Conservation (phyloP, 2,797 vertebrate species). For the Anguilla megastoma region DNA sequence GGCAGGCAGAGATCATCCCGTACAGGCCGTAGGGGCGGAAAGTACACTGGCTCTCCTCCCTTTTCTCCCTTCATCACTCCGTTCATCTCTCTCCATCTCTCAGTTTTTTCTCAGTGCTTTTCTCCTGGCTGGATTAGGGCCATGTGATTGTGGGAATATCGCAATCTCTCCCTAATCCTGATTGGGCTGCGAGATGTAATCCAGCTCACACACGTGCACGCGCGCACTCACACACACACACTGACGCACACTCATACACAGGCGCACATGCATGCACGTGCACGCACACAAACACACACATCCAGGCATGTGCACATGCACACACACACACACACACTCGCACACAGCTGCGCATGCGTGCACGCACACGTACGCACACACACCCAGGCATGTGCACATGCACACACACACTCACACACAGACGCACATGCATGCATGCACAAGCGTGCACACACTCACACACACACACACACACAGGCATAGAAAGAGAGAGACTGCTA, state of each 20-base stretch:
- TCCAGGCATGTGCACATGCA: neutral
- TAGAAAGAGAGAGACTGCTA: neutral
- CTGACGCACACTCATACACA: constrained; percentile 15
- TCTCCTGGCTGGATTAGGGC: constrained; percentile 36
- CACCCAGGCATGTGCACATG: neutral
- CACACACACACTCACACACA: too few species aligned
- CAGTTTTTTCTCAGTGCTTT: neutral
- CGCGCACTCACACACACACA: neutral
- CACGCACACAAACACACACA: constrained; percentile 5
- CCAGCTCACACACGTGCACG: constrained; percentile 18
- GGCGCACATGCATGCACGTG: neutral
- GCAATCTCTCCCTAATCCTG: constrained; percentile 45
- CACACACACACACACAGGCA: too few species aligned
- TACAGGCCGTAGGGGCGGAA: neutral
- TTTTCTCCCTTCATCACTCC: neutral
- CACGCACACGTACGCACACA: constrained; percentile 15
- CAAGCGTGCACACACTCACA: too few species aligned
- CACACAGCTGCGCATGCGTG: neutral
- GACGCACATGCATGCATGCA: too few species aligned
- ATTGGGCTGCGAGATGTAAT: constrained; percentile 44
- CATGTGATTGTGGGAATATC: constrained; percentile 40
- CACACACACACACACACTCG: constrained; percentile 1
- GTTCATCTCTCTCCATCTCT: neutral
- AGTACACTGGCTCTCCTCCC: constrained; percentile 4
- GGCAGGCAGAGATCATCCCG: neutral